A percentile compares a stretch with the other conserved stretches of the same genome.
Evolutionary conservation across 1,140 invertebrate species (phyloP).

Genomic region (Glossosoma conforme): DNA sequence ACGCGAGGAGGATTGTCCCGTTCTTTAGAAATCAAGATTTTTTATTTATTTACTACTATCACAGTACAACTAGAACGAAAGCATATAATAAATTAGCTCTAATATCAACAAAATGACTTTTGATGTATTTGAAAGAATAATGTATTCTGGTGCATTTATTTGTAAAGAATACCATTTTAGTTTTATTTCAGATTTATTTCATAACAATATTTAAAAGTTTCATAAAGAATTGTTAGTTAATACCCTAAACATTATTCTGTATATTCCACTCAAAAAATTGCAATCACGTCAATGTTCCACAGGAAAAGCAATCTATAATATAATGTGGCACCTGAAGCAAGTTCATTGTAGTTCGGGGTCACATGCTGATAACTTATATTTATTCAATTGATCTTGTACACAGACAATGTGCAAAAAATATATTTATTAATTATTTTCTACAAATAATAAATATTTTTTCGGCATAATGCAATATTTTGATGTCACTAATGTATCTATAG

Average conservation of each 20-base stretch:
- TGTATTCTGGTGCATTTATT: neutral
- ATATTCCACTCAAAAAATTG: neutral
- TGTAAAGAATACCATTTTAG: neutral
- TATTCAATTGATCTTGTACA: slow-evolving; percentile 16
- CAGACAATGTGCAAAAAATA: neutral
- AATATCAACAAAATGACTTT: neutral
- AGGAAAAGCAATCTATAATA: slow-evolving; percentile 5
- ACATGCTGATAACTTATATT: slow-evolving; percentile 7
- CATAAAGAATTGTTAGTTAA: neutral
- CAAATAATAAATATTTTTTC: neutral
- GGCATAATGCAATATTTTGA: no score
- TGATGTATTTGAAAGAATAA: neutral
- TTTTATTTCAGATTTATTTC: neutral
- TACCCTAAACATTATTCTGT: neutral
- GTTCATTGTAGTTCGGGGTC: slow-evolving; percentile 1
- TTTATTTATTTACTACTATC: no score
- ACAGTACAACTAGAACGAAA: no score
- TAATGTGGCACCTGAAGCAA: slow-evolving; percentile 5
- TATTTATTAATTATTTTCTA: neutral
- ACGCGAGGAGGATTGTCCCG: no score
- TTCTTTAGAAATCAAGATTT: no score
- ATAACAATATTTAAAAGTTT: neutral
- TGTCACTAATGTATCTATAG: no score
- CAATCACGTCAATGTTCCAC: slow-evolving; percentile 13
- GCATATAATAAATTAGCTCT: no score